Conservation (phyloP, 2,797 vertebrate genomes). For the Spondyliosoma cantharus region DNA sequence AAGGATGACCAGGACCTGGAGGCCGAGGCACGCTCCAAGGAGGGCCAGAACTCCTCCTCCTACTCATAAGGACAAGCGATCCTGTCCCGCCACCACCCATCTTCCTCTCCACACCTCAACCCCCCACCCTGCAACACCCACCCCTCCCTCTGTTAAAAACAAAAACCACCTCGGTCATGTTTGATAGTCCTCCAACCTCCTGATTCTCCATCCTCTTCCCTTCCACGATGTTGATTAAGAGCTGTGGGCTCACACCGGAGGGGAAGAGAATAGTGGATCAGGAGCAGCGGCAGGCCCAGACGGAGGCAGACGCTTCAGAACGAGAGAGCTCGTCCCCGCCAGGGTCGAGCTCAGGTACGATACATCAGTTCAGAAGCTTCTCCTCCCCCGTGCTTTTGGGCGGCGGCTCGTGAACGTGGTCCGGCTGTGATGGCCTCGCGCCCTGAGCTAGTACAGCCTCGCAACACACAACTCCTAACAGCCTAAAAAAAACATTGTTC, state of each 20-base stretch:
- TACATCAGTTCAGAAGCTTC: constrained; percentile 69
- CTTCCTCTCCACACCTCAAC: constrained; percentile 55
- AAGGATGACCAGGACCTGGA: constrained; percentile 98
- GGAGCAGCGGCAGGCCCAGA: constrained; percentile 59
- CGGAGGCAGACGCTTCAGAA: constrained; percentile 70
- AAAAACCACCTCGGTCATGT: constrained; percentile 73
- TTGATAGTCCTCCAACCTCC: constrained; percentile 65
- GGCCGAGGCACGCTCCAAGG: constrained; percentile 98
- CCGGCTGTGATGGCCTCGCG: constrained; percentile 74
- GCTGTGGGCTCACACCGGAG: constrained; percentile 50
- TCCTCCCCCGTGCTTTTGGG: constrained; percentile 59
- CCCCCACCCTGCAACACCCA: constrained; percentile 66
- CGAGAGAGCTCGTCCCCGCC: constrained; percentile 60
- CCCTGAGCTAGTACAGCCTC: constrained; percentile 84
- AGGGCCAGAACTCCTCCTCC: constrained; percentile 99
- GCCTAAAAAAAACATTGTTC: constrained; percentile 83
- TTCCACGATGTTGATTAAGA: constrained; percentile 30
- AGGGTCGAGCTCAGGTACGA: constrained; percentile 62
- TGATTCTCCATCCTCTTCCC: constrained; percentile 74
- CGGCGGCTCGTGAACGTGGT: constrained; percentile 68
- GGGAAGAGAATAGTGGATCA: constrained; percentile 69
- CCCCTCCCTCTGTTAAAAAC: constrained; percentile 51
- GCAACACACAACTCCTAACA: constrained; percentile 81
- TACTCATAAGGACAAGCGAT: constrained; percentile 90
- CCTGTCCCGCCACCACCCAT: constrained; percentile 58